phyloP scores from a whole-genome alignment of 2,797 vertebrate genomes.

The Emydoidea blandingii region DNA sequence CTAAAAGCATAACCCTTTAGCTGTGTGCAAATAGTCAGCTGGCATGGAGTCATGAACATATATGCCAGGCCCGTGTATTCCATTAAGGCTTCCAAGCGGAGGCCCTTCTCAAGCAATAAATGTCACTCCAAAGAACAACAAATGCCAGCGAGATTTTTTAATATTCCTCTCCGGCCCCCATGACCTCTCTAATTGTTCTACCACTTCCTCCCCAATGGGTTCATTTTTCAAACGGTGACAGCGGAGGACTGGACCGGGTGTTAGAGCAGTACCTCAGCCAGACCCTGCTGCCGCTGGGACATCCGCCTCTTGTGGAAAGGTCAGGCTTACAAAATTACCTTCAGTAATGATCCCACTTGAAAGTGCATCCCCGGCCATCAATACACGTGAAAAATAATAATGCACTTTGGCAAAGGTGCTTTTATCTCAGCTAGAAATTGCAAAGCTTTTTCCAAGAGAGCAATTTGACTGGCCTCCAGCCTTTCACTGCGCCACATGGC shows the following conservation, averaged over 20 bases:
- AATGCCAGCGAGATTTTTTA: not conserved
- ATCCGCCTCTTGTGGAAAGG: not conserved
- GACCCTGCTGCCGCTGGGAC: not conserved
- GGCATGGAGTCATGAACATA: not conserved
- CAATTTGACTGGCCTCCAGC: not conserved
- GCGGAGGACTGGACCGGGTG: not conserved
- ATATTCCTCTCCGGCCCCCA: not conserved
- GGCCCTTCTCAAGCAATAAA: not conserved
- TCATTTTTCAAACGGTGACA: not conserved
- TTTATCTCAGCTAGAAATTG: not conserved
- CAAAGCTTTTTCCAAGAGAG: not conserved
- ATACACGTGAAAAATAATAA: not conserved
- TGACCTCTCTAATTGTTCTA: not conserved
- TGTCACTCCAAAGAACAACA: not conserved
- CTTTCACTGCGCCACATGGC: not conserved
- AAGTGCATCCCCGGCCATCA: not conserved
- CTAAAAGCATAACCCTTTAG: not conserved
- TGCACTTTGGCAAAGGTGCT: not conserved
- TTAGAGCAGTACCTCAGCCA: not conserved
- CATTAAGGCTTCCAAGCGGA: not conserved
- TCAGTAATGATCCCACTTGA: not conserved
- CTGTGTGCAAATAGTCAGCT: no score
- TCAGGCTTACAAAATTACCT: not conserved
- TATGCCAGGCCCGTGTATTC: not conserved
- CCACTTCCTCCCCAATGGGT: not conserved